A percentile compares a stretch with the other conserved stretches of the same genome.
phyloP scores from a whole-genome alignment of 35 echinoderm and acorn worm genomes.

The Acanthaster planci region DNA sequence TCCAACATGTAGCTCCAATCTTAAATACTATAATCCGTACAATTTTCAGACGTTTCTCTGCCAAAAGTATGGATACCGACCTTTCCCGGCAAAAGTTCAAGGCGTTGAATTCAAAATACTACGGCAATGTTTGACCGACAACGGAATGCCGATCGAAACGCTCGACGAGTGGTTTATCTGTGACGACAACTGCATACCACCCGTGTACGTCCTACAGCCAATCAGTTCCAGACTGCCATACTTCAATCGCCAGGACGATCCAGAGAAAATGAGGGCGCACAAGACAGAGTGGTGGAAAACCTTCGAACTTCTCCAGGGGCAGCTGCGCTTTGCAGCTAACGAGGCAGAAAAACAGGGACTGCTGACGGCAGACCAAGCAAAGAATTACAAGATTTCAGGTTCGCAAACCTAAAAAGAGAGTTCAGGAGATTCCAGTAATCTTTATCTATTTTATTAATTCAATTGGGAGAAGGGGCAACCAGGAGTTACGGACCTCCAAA shows the following conservation, averaged over 20 bases:
- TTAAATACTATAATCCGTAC: background rate
- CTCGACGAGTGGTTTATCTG: constrained; percentile 64
- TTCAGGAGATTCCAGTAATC: too few species aligned
- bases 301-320: constrained; percentile 26
- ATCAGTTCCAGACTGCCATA: constrained; percentile 36
- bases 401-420: background rate
- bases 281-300: constrained; percentile 43
- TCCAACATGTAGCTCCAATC: too few species aligned
- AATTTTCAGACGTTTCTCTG: constrained; percentile 66
- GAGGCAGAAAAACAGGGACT: background rate
- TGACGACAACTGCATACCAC: constrained; percentile 66
- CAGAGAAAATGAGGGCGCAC: constrained; percentile 24
- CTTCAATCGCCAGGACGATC: constrained; percentile 34
- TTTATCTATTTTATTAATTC: too few species aligned
- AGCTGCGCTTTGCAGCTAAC: constrained; percentile 38
- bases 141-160: constrained; percentile 15
- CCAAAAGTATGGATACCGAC: constrained; percentile 82
- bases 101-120: constrained; percentile 50
- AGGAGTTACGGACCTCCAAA: too few species aligned
- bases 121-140: constrained; percentile 21
- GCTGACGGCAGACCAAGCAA: constrained; percentile 21
- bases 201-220: constrained; percentile 71
- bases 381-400: constrained; percentile 65
- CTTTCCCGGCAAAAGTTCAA: constrained; percentile 68
- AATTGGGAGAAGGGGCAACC: too few species aligned